phyloP scores from a whole-genome alignment of 2,113 vertebrate species.

The Oceanites oceanicus region DNA sequence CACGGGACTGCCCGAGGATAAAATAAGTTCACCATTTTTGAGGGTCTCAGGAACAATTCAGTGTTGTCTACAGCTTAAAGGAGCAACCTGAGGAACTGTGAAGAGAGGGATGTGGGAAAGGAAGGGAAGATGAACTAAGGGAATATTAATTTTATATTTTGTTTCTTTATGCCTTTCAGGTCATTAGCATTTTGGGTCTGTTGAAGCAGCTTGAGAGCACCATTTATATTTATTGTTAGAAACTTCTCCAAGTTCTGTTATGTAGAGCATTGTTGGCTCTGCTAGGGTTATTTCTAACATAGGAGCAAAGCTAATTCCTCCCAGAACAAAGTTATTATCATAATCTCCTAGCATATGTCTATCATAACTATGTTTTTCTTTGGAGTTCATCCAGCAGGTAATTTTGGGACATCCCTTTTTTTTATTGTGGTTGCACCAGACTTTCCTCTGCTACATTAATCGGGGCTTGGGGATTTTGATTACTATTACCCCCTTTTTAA shows the following conservation, averaged over 20 bases:
- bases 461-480: background rate
- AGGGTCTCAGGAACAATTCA: background rate
- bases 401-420: background rate
- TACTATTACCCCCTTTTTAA: constrained; percentile 12
- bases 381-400: constrained; percentile 12
- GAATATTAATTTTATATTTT: background rate
- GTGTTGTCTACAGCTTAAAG: background rate
- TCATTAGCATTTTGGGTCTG: background rate
- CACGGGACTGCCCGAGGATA: background rate
- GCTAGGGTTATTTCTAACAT: background rate
- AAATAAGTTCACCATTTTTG: background rate
- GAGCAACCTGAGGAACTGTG: background rate
- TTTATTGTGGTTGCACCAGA: too few relatives aligned
- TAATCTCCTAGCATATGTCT: constrained; percentile 30
- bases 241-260: background rate
- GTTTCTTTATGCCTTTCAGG: background rate
- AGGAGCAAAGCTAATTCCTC: constrained; percentile 27
- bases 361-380: background rate
- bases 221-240: background rate
- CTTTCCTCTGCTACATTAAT: background rate
- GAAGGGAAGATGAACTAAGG: background rate
- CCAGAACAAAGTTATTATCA: constrained; percentile 27
- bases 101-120: background rate
- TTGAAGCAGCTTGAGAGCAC: background rate
- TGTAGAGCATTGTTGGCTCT: background rate